Evolutionary conservation across 2,888 invertebrate species (phyloP).

Genomic region (Pheosia tremula): DNA sequence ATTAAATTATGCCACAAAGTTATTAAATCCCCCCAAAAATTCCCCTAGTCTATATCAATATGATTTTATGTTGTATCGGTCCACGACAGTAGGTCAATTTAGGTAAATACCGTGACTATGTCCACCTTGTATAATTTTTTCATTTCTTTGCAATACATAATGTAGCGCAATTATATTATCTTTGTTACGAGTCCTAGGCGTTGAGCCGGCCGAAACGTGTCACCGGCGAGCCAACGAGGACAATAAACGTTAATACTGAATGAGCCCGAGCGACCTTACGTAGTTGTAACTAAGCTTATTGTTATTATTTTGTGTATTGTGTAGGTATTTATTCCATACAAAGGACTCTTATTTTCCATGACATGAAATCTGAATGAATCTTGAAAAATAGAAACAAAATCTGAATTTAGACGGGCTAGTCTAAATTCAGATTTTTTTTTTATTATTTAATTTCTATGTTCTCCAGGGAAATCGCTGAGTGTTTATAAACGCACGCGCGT

Average conservation of each 20-base stretch:
- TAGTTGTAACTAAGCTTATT: background rate
- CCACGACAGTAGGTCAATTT: too few species aligned
- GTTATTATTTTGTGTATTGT: background rate
- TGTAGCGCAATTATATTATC: background rate
- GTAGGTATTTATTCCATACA: background rate
- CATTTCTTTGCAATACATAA: background rate
- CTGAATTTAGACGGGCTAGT: background rate
- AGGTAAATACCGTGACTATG: too few species aligned
- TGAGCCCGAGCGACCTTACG: background rate
- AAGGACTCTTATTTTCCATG: background rate
- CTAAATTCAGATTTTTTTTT: too few species aligned
- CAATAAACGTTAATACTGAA: constrained; percentile 3
- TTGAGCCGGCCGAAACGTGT: constrained; percentile 5
- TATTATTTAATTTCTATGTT: too few species aligned
- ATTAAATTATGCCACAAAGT: too few species aligned
- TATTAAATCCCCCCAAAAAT: too few species aligned
- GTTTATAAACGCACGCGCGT: too few species aligned
- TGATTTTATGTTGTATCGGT: too few species aligned
- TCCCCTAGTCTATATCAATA: too few species aligned
- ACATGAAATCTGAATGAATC: too few species aligned
- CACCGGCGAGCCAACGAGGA: background rate
- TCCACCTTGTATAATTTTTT: too few species aligned
- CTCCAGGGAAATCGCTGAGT: too few species aligned
- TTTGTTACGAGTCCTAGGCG: background rate
- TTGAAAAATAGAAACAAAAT: background rate